Evolutionary conservation across 2,888 invertebrate genomes (phyloP).

Genomic region (Smittia aterrima): DNA sequence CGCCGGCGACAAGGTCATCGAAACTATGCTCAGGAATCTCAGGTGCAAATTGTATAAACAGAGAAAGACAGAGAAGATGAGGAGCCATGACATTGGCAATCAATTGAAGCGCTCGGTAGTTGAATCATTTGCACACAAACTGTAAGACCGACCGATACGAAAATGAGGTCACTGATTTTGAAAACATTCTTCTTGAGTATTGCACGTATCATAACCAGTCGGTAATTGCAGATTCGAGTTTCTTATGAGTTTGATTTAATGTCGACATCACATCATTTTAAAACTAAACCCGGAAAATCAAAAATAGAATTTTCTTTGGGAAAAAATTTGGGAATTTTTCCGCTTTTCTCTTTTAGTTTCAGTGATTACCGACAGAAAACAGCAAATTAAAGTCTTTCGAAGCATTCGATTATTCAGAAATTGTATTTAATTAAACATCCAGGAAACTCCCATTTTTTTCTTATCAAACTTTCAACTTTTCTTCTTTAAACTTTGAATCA

Average conservation of each 20-base stretch:
- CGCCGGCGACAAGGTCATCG: background rate
- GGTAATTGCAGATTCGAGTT: too few relatives aligned
- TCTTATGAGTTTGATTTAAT: too few relatives aligned
- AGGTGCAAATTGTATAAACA: background rate
- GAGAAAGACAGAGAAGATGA: background rate
- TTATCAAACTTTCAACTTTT: slow-evolving; percentile 30
- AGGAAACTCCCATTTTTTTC: slow-evolving; percentile 40
- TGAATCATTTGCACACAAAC: background rate
- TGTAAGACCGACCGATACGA: background rate
- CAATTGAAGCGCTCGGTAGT: background rate
- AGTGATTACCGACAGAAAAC: background rate
- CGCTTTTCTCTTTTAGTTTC: background rate
- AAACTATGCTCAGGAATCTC: background rate
- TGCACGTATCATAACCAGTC: too few relatives aligned
- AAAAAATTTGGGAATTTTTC: background rate
- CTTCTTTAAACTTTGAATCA: background rate
- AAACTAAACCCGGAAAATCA: slow-evolving; percentile 19
- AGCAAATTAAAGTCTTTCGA: background rate
- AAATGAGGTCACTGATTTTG: background rate
- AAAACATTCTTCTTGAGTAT: background rate
- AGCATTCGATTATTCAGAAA: background rate
- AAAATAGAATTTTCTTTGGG: slow-evolving; percentile 35
- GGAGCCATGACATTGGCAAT: background rate
- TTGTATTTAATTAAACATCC: background rate
- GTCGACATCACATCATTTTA: background rate